Conservation (phyloP, 2,113 vertebrate species). For the Thamnophis sirtalis region DNA sequence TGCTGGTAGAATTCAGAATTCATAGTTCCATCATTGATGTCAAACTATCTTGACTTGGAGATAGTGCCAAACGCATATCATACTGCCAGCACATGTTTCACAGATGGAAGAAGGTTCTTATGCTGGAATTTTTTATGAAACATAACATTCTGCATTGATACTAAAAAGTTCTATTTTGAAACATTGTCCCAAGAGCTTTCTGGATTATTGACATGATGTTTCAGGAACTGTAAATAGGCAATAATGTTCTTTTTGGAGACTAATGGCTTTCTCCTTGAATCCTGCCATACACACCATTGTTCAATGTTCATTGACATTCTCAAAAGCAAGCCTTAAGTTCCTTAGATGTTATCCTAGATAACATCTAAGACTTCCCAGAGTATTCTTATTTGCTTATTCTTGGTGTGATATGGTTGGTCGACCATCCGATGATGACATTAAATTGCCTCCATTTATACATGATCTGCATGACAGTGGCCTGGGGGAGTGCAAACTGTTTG, state of each 20-base stretch:
- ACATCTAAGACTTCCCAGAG: no score
- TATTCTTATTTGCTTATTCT: not conserved
- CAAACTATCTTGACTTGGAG: not conserved
- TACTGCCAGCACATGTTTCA: not conserved
- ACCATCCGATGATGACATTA: not conserved
- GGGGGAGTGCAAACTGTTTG: not conserved
- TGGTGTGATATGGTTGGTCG: not conserved
- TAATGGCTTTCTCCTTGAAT: no score
- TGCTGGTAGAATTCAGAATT: not conserved
- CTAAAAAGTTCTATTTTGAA: no score
- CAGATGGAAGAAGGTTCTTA: not conserved
- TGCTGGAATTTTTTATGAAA: not conserved
- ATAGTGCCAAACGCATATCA: not conserved
- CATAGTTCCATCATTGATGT: not conserved
- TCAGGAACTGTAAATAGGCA: no score
- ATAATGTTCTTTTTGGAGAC: no score
- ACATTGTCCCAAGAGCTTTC: no score
- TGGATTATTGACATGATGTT: no score
- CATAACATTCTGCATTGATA: no score
- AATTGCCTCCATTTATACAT: not conserved
- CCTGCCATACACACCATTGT: no score
- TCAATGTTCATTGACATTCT: no score
- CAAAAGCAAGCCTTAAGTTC: no score
- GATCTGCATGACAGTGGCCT: not conserved
- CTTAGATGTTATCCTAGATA: no score